A percentile compares a stretch with the other conserved stretches of the same genome.
phyloP scores from a whole-genome alignment of 64 coral and sea anemone genomes.

The Cladopsammia gracilis region DNA sequence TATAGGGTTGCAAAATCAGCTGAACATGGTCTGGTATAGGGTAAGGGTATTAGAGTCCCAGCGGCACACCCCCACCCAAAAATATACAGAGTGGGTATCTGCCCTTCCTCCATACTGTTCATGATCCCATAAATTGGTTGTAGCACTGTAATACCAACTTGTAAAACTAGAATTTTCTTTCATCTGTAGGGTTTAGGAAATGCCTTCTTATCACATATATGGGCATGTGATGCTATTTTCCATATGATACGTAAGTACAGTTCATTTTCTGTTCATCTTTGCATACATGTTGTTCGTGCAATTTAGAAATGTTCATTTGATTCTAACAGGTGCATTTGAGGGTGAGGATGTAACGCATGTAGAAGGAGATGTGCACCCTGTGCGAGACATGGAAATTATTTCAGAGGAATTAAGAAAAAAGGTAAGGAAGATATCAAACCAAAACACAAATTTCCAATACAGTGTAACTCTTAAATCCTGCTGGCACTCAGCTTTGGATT shows the following conservation, averaged over 20 bases:
- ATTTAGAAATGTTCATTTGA: no score
- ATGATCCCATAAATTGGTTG: no score
- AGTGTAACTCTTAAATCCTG: no score
- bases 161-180: not conserved
- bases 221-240: constrained; percentile 98
- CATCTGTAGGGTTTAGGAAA: constrained; percentile 93
- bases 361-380: constrained; percentile 94
- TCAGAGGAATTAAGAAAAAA: constrained; percentile 97
- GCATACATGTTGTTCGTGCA: not conserved
- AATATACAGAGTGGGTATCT: no score
- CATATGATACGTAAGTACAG: constrained; percentile 98
- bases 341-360: constrained; percentile 98
- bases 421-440: constrained; percentile 15
- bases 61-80: no score
- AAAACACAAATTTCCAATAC: no score
- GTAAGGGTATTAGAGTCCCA: no score
- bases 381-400: constrained; percentile 97
- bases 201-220: constrained; percentile 97
- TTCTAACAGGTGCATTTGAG: constrained; percentile 83
- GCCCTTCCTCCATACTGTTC: no score
- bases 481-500: no score
- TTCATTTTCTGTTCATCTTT: not conserved
- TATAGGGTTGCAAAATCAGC: no score
- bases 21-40: no score
- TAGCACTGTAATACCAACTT: not conserved